A percentile compares a stretch with the other conserved stretches of the same genome.
Conservation (phyloP, 37 sponge, comb jelly and placozoan genomes). For the Oopsacas minuta region DNA sequence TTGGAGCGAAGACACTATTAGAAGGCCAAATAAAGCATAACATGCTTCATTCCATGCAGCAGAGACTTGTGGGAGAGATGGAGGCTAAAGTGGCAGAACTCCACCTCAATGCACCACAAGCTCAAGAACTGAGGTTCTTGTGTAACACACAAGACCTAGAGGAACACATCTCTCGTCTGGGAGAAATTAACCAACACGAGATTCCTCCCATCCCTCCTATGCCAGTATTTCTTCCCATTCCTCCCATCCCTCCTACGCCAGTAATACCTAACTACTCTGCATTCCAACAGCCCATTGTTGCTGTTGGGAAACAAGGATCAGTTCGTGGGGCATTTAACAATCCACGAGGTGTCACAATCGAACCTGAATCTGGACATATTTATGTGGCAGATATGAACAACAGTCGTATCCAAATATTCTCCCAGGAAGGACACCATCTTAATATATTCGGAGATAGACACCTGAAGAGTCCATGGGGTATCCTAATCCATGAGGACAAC, state of each 20-base stretch:
- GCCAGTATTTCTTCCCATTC: no score
- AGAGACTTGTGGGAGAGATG: neutral
- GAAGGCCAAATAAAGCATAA: neutral
- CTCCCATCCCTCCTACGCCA: no score
- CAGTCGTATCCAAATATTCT: slow-evolving; percentile 6
- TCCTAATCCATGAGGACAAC: neutral
- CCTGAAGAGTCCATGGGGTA: neutral
- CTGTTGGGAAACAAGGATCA: neutral
- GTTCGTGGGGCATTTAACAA: neutral
- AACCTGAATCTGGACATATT: neutral
- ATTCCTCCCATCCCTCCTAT: slow-evolving; percentile 15
- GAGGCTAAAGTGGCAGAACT: neutral
- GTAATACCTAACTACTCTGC: neutral
- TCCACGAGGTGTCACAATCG: neutral
- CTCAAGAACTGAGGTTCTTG: slow-evolving; percentile 8
- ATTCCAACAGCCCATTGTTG: neutral
- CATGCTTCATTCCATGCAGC: neutral
- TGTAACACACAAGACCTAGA: neutral
- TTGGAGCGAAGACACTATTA: neutral
- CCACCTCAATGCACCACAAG: neutral
- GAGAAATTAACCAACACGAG: neutral
- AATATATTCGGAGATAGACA: neutral
- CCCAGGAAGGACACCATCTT: neutral
- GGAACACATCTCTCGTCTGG: slow-evolving; percentile 2
- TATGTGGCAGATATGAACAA: slow-evolving; percentile 5